Conservation (phyloP, 2,888 invertebrate species). For the Myopa testacea region DNA sequence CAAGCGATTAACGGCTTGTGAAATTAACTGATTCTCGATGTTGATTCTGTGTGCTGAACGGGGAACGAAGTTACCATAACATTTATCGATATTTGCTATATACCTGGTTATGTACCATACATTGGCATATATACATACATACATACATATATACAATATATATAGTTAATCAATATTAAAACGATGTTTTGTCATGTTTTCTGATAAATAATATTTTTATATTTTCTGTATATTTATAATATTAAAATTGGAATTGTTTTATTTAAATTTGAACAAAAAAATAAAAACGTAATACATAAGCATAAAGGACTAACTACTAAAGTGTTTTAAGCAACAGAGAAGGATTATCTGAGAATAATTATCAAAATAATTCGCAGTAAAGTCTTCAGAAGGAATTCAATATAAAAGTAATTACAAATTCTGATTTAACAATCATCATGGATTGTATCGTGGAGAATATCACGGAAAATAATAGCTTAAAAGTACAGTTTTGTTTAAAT, state of each 20-base stretch:
- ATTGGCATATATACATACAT: slow-evolving; percentile 6
- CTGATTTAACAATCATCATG: too few species aligned
- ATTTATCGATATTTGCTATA: not conserved
- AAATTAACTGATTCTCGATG: slow-evolving; percentile 39
- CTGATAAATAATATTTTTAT: not conserved
- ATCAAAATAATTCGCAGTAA: too few species aligned
- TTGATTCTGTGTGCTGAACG: not conserved
- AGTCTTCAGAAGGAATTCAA: too few species aligned
- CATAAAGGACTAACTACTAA: too few species aligned
- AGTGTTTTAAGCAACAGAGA: too few species aligned
- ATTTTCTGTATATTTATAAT: not conserved
- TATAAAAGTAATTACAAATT: too few species aligned
- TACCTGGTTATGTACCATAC: not conserved
- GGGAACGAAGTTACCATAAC: not conserved
- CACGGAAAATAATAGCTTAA: too few species aligned
- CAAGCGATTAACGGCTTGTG: slow-evolving; percentile 67
- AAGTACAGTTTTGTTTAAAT: too few species aligned
- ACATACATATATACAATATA: slow-evolving; percentile 19
- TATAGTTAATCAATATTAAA: slow-evolving; percentile 3
- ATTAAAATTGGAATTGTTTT: not conserved
- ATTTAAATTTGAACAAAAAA: not conserved
- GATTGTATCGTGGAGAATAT: too few species aligned
- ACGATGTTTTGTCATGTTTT: not conserved
- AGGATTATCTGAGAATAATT: too few species aligned
- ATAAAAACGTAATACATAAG: not conserved